Evolutionary conservation across 2,797 vertebrate species (phyloP).

Genomic region (Sebastes nivosus): DNA sequence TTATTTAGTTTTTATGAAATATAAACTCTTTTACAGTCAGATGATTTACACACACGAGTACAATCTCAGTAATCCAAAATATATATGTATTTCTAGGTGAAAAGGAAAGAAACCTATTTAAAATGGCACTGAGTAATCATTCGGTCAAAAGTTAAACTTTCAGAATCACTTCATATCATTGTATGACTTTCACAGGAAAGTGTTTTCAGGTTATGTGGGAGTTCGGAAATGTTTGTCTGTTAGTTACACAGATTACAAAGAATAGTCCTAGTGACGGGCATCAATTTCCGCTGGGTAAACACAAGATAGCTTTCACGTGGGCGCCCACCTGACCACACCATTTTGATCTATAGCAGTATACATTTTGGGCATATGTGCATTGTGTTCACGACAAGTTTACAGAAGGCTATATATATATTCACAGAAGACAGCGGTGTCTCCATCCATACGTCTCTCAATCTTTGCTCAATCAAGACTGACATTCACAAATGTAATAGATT

Average conservation of each 20-base stretch:
- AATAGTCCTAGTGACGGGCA: background rate
- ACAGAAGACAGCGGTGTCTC: background rate
- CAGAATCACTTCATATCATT: background rate
- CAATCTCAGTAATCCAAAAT: background rate
- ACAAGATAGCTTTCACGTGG: background rate
- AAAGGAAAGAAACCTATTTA: background rate
- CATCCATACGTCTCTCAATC: background rate
- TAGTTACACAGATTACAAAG: background rate
- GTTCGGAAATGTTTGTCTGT: background rate
- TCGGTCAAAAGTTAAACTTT: background rate
- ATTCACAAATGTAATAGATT: slow-evolving; percentile 19
- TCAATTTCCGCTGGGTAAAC: slow-evolving; percentile 24
- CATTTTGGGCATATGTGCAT: background rate
- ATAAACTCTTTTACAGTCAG: background rate
- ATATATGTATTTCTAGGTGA: background rate
- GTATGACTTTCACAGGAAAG: background rate
- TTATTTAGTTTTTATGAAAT: background rate
- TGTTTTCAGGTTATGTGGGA: background rate
- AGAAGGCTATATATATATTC: background rate
- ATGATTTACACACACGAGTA: background rate
- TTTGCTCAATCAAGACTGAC: background rate
- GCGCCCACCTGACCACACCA: background rate
- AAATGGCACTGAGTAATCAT: background rate
- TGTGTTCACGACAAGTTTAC: background rate
- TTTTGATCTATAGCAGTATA: too few species aligned